A percentile compares a stretch with the other conserved stretches of the same genome.
phyloP scores from a whole-genome alignment of 2,113 vertebrate genomes.

The Nannobrachium achirus region DNA sequence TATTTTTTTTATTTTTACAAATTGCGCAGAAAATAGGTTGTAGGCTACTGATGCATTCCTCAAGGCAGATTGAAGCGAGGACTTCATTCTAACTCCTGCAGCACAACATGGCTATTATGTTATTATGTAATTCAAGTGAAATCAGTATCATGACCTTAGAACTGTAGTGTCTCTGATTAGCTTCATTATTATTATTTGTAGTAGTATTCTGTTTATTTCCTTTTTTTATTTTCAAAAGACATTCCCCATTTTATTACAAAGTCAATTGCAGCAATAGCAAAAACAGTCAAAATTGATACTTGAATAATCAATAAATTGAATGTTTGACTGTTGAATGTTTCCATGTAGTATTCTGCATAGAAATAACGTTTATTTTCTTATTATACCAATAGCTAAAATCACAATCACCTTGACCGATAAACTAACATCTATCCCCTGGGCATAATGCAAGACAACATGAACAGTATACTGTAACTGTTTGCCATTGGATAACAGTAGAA shows the following conservation, averaged over 20 bases:
- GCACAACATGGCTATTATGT: conserved; percentile 58
- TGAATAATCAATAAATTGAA: too few relatives aligned
- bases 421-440: conserved; percentile 21
- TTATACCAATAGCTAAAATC: conserved; percentile 21
- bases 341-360: conserved; percentile 30
- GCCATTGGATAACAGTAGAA: not conserved
- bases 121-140: not conserved
- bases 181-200: too few relatives aligned
- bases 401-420: conserved; percentile 12
- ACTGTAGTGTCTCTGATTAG: too few relatives aligned
- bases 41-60: too few relatives aligned
- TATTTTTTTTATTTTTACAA: too few relatives aligned
- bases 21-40: too few relatives aligned
- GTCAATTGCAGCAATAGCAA: too few relatives aligned
- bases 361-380: conserved; percentile 10
- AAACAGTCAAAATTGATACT: too few relatives aligned
- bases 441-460: conserved; percentile 37
- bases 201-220: not conserved
- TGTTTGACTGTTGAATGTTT: conserved; percentile 29
- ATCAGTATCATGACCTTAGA: conserved; percentile 8
- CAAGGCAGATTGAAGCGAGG: too few relatives aligned
- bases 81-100: too few relatives aligned
- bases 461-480: conserved; percentile 15
- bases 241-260: too few relatives aligned
- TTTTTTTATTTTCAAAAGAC: conserved; percentile 39